Percentiles rank a stretch among this genome's conserved stretches.
Evolutionary conservation across 92 coral and sea anemone genomes (phyloP).

Genomic region (Siderastrea radians): DNA sequence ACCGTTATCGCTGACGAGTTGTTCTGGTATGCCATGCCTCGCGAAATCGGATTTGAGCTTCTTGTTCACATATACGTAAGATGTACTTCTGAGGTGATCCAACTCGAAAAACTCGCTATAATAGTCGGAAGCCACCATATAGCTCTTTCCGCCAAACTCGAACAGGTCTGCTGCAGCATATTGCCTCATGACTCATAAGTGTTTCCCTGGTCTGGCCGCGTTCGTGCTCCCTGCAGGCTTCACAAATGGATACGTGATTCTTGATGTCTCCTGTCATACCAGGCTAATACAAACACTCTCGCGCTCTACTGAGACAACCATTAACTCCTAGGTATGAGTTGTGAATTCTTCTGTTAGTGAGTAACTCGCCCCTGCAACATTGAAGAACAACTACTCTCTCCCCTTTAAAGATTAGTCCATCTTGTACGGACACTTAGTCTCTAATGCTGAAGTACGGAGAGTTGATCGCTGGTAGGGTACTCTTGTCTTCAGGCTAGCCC

Average conservation of each 20-base stretch:
- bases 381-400: conserved; percentile 42
- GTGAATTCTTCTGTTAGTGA: conserved; percentile 21
- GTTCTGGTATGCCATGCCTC: conserved; percentile 33
- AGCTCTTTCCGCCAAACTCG: conserved; percentile 9
- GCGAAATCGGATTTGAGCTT: not conserved
- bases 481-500: not conserved
- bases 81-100: conserved; percentile 10
- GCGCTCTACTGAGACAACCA: conserved; percentile 39
- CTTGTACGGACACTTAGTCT: conserved; percentile 18
- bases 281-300: conserved; percentile 36
- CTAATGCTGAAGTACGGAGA: not conserved
- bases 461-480: conserved; percentile 24
- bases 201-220: conserved; percentile 43
- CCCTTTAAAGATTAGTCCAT: conserved; percentile 25
- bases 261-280: conserved; percentile 48
- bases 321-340: conserved; percentile 14
- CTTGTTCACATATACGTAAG: conserved; percentile 5
- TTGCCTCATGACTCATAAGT: not conserved
- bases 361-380: conserved; percentile 15
- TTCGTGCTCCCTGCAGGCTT: conserved; percentile 22
- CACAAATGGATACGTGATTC: conserved; percentile 14
- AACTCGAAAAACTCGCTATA: conserved; percentile 21
- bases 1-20: conserved; percentile 22
- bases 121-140: conserved; percentile 24
- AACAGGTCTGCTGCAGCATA: not conserved